Conservation (phyloP, 2,888 invertebrate genomes). For the Scrobipalpa atriplicella region DNA sequence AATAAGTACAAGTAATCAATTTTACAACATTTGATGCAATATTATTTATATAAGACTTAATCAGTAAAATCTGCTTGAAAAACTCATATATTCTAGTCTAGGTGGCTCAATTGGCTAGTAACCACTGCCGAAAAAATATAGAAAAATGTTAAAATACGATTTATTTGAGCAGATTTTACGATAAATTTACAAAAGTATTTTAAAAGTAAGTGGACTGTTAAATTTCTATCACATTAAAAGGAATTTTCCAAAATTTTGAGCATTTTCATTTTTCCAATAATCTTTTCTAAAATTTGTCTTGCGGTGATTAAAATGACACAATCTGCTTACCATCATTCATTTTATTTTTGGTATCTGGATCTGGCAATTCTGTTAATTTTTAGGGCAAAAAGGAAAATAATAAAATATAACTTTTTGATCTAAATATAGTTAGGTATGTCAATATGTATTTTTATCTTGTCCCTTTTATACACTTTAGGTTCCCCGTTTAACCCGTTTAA, state of each 20-base stretch:
- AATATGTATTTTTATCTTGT: too few relatives aligned
- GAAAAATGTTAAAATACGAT: neutral
- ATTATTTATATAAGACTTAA: slow-evolving; percentile 37
- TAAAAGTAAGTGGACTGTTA: slow-evolving; percentile 77
- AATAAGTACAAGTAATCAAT: slow-evolving; percentile 51
- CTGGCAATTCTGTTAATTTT: slow-evolving; percentile 39
- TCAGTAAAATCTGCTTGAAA: slow-evolving; percentile 42
- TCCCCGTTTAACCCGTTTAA: neutral
- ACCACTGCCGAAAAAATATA: slow-evolving; percentile 18
- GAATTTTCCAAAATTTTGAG: slow-evolving; percentile 51
- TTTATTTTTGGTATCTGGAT: slow-evolving; percentile 41
- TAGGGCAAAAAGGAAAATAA: neutral
- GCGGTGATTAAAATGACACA: slow-evolving; percentile 75
- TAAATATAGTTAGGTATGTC: too few relatives aligned
- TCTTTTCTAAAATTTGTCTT: slow-evolving; percentile 44
- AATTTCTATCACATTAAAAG: slow-evolving; percentile 77
- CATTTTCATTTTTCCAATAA: slow-evolving; percentile 57
- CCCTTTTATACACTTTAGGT: neutral
- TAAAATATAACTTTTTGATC: neutral
- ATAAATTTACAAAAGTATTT: slow-evolving; percentile 38
- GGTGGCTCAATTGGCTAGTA: slow-evolving; percentile 24
- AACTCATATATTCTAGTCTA: slow-evolving; percentile 28
- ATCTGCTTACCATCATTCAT: slow-evolving; percentile 67
- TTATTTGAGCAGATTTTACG: slow-evolving; percentile 47
- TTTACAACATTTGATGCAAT: slow-evolving; percentile 42